Evolutionary conservation across 2,888 invertebrate genomes (phyloP).

Genomic region (Ochropleura leucogaster): DNA sequence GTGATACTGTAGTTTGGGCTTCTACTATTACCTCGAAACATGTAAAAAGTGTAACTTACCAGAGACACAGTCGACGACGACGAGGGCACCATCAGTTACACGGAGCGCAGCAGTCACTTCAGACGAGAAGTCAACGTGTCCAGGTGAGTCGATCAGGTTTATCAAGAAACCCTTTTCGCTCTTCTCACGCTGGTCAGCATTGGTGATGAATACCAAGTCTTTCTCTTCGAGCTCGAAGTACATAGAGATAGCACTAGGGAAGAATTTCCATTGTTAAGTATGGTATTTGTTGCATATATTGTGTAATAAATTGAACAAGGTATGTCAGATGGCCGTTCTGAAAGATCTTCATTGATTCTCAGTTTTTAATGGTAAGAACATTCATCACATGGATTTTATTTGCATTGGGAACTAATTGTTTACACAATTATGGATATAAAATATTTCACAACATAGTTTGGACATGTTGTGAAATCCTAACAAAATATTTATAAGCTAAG

Average conservation of each 20-base stretch:
- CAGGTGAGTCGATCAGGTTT: constrained; percentile 99
- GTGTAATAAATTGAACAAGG: neutral
- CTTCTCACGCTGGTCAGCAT: constrained; percentile 97
- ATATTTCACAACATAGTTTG: constrained; percentile 7
- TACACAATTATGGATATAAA: neutral
- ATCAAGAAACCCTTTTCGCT: constrained; percentile 99
- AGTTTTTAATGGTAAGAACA: constrained; percentile 89
- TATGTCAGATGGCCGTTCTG: constrained; percentile 91
- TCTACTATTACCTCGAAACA: too few relatives aligned
- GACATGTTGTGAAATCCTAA: constrained; percentile 23
- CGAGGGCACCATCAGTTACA: constrained; percentile 99
- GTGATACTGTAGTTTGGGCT: neutral
- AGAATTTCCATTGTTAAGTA: constrained; percentile 31
- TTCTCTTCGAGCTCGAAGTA: constrained; percentile 99
- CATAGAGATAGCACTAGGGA: constrained; percentile 98
- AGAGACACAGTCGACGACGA: constrained; percentile 99
- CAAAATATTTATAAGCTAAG: neutral
- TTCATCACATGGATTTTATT: constrained; percentile 82
- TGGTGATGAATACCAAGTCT: constrained; percentile 98
- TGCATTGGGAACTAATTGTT: neutral
- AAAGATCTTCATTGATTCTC: constrained; percentile 85
- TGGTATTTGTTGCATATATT: neutral
- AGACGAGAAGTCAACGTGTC: constrained; percentile 99
- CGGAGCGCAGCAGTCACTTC: constrained; percentile 99
- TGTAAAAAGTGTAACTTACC: constrained; percentile 90